Evolutionary conservation across 92 coral and sea anemone genomes (phyloP).

Genomic region (Epizoanthus stellaris): DNA sequence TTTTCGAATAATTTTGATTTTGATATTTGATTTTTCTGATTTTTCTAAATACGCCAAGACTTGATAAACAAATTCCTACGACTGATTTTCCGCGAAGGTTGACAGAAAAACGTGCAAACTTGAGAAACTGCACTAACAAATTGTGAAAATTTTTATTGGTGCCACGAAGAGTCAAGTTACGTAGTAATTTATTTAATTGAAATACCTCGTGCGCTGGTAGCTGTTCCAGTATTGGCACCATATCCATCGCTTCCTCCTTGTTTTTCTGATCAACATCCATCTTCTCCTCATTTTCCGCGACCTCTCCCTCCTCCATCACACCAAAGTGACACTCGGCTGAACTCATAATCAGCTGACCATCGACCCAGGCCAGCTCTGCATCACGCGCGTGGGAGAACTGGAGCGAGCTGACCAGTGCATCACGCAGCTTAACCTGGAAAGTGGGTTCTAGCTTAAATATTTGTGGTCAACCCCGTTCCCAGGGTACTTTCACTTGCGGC

Average conservation of each 20-base stretch:
- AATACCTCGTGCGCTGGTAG: slow-evolving; percentile 73
- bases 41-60: too few relatives aligned
- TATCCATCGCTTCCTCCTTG: slow-evolving; percentile 79
- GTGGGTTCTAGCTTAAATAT: not conserved
- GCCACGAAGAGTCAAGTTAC: too few relatives aligned
- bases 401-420: slow-evolving; percentile 94
- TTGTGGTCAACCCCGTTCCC: too few relatives aligned
- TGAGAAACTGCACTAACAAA: too few relatives aligned
- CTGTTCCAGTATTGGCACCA: slow-evolving; percentile 87
- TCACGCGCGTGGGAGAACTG: slow-evolving; percentile 99
- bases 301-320: slow-evolving; percentile 67
- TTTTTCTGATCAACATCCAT: slow-evolving; percentile 78
- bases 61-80: too few relatives aligned
- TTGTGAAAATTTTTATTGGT: too few relatives aligned
- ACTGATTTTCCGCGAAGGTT: too few relatives aligned
- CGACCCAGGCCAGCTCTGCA: slow-evolving; percentile 98
- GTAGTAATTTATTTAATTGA: too few relatives aligned
- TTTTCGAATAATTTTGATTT: too few relatives aligned
- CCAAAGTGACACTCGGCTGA: slow-evolving; percentile 74
- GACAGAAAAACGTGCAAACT: too few relatives aligned
- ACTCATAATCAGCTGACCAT: slow-evolving; percentile 92
- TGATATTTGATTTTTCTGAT: too few relatives aligned
- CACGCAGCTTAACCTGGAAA: slow-evolving; percentile 92
- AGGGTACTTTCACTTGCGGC: too few relatives aligned
- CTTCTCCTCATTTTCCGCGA: slow-evolving; percentile 77